These are phyloP conservation scores for Distichodus sexfasciatus DNA, from an alignment of 2,797 vertebrate species.

Conservation along the genomic window DNA sequence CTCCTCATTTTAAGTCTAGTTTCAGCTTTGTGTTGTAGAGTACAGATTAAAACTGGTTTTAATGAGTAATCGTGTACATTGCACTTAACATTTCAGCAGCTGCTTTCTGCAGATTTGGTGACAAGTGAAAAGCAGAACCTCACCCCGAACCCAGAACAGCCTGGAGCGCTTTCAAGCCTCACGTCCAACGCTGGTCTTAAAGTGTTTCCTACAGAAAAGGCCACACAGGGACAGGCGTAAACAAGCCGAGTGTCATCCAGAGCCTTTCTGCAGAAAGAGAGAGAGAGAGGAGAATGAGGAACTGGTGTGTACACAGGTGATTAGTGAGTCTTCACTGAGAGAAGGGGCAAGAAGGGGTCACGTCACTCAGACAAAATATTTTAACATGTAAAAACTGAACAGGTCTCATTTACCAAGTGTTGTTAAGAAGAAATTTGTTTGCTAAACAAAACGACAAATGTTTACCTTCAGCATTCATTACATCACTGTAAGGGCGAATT, in stretches of 20 bases:
- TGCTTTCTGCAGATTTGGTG: constrained; percentile 24
- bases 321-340: constrained; percentile 72
- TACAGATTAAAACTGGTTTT: too few relatives aligned
- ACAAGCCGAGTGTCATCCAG: constrained; percentile 63
- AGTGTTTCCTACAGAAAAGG: constrained; percentile 62
- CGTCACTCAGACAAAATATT: constrained; percentile 68
- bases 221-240: constrained; percentile 58
- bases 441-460: too few relatives aligned
- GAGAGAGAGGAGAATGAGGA: constrained; percentile 47
- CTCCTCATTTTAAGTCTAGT: too few relatives aligned
- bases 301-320: constrained; percentile 79
- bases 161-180: too few relatives aligned
- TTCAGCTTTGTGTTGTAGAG: too few relatives aligned
- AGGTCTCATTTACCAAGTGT: too few relatives aligned
- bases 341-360: constrained; percentile 72
- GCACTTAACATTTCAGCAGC: constrained; percentile 72
- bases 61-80: constrained; percentile 59
- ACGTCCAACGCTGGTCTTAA: constrained; percentile 61
- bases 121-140: constrained; percentile 23
- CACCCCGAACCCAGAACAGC: constrained; percentile 31
- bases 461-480: too few relatives aligned
- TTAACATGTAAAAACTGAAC: too few relatives aligned
- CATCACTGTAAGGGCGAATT: too few relatives aligned
- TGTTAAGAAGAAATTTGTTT: too few relatives aligned
- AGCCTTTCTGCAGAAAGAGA: too few relatives aligned